Conservation (phyloP, 1,140 invertebrate species). For the Drosophila punjabiensis region DNA sequence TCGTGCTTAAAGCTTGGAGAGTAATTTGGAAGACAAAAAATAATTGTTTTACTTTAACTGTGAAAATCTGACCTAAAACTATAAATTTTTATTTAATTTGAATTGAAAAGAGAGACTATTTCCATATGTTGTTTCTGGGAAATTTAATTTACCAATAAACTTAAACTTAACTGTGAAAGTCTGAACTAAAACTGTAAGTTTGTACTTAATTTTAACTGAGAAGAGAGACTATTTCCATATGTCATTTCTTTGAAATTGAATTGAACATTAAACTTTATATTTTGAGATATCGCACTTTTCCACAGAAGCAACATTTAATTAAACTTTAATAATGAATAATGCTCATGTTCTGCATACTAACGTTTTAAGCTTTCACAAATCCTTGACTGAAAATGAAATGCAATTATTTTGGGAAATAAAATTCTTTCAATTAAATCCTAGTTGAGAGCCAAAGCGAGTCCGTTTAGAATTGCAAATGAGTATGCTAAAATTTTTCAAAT, state of each 20-base stretch:
- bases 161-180: too few species aligned
- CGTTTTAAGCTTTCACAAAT: slow-evolving; percentile 30
- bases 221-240: neutral
- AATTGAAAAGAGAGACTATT: neutral
- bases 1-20: neutral
- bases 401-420: slow-evolving; percentile 24
- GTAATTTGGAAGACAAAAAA: neutral
- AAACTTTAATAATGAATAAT: slow-evolving; percentile 7
- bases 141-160: neutral
- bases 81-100: neutral
- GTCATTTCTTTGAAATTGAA: neutral
- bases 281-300: neutral
- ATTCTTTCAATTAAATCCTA: slow-evolving; percentile 33
- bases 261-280: neutral
- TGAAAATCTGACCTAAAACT: too few species aligned
- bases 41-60: neutral
- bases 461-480: slow-evolving; percentile 35
- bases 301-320: slow-evolving; percentile 8
- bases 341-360: slow-evolving; percentile 18
- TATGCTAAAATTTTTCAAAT: slow-evolving; percentile 13
- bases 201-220: too few species aligned
- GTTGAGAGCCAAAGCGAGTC: slow-evolving; percentile 10
- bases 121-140: neutral
- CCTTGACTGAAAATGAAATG: slow-evolving; percentile 20
- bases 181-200: too few species aligned